Percentiles rank a stretch among this genome's conserved stretches.
These are phyloP conservation scores for Tupiocoris notatus DNA, from an alignment of 2,888 invertebrate species.

Conservation along the genomic window DNA sequence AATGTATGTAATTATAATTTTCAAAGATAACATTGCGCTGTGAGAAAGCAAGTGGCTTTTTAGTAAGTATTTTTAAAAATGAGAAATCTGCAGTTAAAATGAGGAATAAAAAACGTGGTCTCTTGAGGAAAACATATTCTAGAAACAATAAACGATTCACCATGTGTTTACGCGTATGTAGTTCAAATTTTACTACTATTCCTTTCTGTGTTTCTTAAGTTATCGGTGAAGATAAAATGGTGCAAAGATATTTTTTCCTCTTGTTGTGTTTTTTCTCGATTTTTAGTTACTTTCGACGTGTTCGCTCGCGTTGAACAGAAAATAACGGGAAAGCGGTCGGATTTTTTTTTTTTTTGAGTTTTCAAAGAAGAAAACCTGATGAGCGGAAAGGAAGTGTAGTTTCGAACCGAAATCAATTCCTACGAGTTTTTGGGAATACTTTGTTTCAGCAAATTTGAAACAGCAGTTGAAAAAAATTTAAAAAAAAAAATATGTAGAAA, in stretches of 20 bases:
- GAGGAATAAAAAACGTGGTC: constrained; percentile 26
- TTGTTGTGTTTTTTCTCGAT: not conserved
- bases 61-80: constrained; percentile 46
- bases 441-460: too few relatives aligned
- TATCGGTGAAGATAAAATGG: not conserved
- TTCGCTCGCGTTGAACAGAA: too few relatives aligned
- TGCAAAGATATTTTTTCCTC: constrained; percentile 15
- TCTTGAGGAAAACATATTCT: constrained; percentile 18
- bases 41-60: constrained; percentile 49
- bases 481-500: too few relatives aligned
- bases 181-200: not conserved
- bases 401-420: too few relatives aligned
- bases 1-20: constrained; percentile 42
- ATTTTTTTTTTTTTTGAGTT: too few relatives aligned
- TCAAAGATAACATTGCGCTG: constrained; percentile 48
- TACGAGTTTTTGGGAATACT: too few relatives aligned
- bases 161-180: not conserved
- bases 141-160: not conserved
- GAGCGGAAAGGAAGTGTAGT: too few relatives aligned
- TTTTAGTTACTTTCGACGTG: too few relatives aligned
- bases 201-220: constrained; percentile 7
- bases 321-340: too few relatives aligned
- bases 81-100: constrained; percentile 23
- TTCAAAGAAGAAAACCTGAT: too few relatives aligned
- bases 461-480: too few relatives aligned